These are phyloP conservation scores for Chrysochloris asiatica DNA, from an alignment of 2,113 vertebrate species.

Conservation along the genomic window DNA sequence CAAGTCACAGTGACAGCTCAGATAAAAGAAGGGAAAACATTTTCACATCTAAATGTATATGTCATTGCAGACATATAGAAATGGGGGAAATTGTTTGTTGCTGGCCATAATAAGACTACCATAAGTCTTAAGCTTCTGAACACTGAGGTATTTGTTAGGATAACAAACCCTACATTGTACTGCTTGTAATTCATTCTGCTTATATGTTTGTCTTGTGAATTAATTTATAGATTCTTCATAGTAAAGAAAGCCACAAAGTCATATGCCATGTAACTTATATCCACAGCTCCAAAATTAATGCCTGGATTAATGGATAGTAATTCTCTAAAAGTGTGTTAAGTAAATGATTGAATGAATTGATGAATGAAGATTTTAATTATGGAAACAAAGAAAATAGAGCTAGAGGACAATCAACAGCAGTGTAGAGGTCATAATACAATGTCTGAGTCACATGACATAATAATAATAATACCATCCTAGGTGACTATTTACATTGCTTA, in stretches of 20 bases:
- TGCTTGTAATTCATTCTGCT: background rate
- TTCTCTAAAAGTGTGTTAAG: background rate
- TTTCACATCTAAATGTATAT: background rate
- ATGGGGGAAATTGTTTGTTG: background rate
- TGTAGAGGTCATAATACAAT: background rate
- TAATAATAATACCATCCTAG: background rate
- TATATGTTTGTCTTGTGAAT: background rate
- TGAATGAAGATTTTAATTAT: slow-evolving; percentile 27
- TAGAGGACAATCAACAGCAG: background rate
- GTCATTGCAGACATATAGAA: accelerated
- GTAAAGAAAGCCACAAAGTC: background rate
- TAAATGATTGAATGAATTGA: background rate
- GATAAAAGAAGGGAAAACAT: background rate
- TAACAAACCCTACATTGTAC: no score
- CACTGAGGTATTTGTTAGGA: no score
- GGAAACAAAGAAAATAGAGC: background rate
- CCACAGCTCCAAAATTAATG: background rate
- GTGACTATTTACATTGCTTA: background rate
- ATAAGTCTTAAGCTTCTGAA: no score
- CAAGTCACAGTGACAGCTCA: background rate
- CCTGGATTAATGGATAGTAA: background rate
- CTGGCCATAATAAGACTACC: no score
- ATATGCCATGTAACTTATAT: background rate
- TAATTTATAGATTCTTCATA: background rate
- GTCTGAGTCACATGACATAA: background rate